Percentiles rank a stretch among this genome's conserved stretches.
These are phyloP conservation scores for Aleiodes testaceus DNA, from an alignment of 2,888 invertebrate genomes.

Conservation along the genomic window DNA sequence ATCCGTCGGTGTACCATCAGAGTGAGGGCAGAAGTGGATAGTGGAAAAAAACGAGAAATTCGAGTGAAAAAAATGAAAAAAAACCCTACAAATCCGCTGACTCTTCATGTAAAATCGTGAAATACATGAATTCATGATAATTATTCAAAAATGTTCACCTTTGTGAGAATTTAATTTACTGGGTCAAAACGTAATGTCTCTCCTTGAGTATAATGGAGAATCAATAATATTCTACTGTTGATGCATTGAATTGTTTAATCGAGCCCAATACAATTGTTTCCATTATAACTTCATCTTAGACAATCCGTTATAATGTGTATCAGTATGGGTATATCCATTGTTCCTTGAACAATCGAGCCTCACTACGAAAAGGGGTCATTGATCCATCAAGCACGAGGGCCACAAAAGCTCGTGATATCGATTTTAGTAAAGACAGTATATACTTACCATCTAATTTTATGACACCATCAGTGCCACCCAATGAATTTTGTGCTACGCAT, in stretches of 20 bases:
- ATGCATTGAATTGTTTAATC: constrained; percentile 24
- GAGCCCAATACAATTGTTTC: constrained; percentile 28
- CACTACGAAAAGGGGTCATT: constrained; percentile 52
- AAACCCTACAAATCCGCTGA: constrained; percentile 38
- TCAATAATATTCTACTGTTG: constrained; percentile 14
- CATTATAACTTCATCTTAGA: constrained; percentile 15
- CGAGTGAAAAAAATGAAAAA: constrained; percentile 1
- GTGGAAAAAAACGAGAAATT: constrained; percentile 18
- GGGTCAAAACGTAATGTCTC: neutral
- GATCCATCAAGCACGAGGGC: constrained; percentile 9
- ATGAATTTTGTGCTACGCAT: constrained; percentile 93
- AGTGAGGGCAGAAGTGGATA: constrained; percentile 10
- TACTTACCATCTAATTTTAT: constrained; percentile 89
- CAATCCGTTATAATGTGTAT: constrained; percentile 21
- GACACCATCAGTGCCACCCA: constrained; percentile 91
- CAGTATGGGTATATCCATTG: constrained; percentile 26
- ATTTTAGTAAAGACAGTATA: neutral
- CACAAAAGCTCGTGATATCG: constrained; percentile 1
- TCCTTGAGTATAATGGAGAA: constrained; percentile 13
- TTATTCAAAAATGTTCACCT: constrained; percentile 45
- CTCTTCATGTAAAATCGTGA: constrained; percentile 47
- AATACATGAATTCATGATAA: constrained; percentile 54
- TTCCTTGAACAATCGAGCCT: constrained; percentile 32
- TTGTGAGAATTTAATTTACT: neutral
- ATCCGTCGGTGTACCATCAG: constrained; percentile 47